These are phyloP conservation scores for Microplitis manilae DNA, from an alignment of 2,888 invertebrate genomes.

Conservation along the genomic window DNA sequence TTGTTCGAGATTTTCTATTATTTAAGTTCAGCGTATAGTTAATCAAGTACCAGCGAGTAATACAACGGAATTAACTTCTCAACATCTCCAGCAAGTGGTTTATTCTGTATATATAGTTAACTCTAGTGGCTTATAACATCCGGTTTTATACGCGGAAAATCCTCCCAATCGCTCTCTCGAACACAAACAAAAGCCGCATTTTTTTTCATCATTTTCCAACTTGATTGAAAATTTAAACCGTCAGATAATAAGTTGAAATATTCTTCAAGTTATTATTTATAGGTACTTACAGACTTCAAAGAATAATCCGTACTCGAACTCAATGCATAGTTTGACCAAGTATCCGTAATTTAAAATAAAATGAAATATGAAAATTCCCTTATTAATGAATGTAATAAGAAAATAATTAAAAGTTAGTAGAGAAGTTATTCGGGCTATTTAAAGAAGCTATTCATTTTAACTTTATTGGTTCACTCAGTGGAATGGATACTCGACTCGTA, in stretches of 20 bases:
- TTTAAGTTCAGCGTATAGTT: background rate
- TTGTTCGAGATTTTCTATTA: background rate
- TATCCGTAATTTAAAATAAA: background rate
- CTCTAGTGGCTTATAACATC: background rate
- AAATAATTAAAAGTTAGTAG: background rate
- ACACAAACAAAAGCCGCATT: background rate
- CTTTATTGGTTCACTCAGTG: background rate
- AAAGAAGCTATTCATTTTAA: background rate
- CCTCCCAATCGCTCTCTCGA: background rate
- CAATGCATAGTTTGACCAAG: too few species aligned
- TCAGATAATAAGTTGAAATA: background rate
- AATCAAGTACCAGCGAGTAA: background rate
- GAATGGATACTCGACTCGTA: background rate
- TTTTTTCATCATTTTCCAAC: background rate
- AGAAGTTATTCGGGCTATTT: background rate
- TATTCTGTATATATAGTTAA: background rate
- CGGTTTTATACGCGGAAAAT: background rate
- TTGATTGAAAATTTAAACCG: background rate
- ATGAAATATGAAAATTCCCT: background rate
- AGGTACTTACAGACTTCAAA: too few species aligned
- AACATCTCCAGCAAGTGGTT: background rate
- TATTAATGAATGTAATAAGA: background rate
- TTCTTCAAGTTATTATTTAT: too few species aligned
- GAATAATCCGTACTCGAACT: too few species aligned
- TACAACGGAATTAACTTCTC: constrained; percentile 1